A percentile compares a stretch with the other conserved stretches of the same genome.
These are phyloP conservation scores for Chaetodon auriga DNA, from an alignment of 2,113 vertebrate genomes.

Conservation along the genomic window DNA sequence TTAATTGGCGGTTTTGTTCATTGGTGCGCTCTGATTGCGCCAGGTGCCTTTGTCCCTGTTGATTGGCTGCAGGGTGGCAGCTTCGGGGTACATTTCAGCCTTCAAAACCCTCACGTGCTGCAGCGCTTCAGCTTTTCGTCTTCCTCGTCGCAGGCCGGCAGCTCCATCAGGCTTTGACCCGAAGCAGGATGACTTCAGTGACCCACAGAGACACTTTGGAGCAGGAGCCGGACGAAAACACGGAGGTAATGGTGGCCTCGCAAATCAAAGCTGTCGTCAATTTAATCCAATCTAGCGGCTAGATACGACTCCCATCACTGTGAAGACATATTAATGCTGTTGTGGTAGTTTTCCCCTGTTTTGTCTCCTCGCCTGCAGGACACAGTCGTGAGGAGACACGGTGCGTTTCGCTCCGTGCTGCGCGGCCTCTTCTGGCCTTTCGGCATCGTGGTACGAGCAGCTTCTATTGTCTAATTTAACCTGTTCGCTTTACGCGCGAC, in stretches of 20 bases:
- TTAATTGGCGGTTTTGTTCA: conserved; percentile 66
- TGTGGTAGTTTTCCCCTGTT: no score
- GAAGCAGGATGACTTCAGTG: conserved; percentile 67
- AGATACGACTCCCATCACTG: no score
- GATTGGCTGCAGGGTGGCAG: conserved; percentile 53
- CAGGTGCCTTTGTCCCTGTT: conserved; percentile 37
- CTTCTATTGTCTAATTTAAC: accelerated
- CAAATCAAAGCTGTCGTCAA: neutral
- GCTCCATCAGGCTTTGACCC: neutral
- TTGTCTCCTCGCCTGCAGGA: conserved; percentile 46
- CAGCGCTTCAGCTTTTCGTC: neutral
- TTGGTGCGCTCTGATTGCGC: conserved; percentile 59
- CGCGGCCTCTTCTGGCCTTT: conserved; percentile 82
- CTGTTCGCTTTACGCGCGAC: accelerated
- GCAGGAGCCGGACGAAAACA: conserved; percentile 9
- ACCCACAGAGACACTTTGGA: conserved; percentile 28
- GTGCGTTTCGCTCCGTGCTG: conserved; percentile 64
- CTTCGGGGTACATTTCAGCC: conserved; percentile 53
- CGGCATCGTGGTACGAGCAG: conserved; percentile 75
- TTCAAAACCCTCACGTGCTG: accelerated
- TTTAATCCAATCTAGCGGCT: neutral
- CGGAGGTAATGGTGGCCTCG: conserved; percentile 21
- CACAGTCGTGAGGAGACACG: conserved; percentile 54
- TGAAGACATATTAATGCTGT: neutral
- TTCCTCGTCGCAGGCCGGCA: neutral